Evolutionary conservation across 2,797 vertebrate genomes (phyloP).

Genomic region (Crenichthys baileyi): DNA sequence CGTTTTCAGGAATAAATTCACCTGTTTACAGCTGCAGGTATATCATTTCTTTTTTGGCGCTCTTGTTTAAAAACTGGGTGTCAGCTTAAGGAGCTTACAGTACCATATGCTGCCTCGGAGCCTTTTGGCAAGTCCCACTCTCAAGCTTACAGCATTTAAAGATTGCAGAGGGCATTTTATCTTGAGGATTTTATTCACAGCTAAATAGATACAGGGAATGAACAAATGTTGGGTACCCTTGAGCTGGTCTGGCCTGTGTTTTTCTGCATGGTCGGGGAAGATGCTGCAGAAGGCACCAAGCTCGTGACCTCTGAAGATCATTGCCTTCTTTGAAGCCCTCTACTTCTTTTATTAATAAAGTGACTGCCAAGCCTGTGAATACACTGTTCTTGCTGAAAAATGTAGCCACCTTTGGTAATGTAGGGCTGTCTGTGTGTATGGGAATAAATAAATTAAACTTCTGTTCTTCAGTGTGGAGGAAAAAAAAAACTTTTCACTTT

Average conservation of each 20-base stretch:
- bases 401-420: not conserved
- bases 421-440: not conserved
- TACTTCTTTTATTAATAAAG: constrained; percentile 43
- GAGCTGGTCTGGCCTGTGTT: constrained; percentile 40
- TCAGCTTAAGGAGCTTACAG: constrained; percentile 40
- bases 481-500: constrained; percentile 10
- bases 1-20: constrained; percentile 48
- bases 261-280: constrained; percentile 20
- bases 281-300: constrained; percentile 17
- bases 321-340: constrained; percentile 46
- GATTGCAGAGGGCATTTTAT: constrained; percentile 44
- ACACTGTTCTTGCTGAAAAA: not conserved
- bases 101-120: constrained; percentile 24
- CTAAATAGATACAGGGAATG: constrained; percentile 30
- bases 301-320: constrained; percentile 37
- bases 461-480: constrained; percentile 42
- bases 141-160: constrained; percentile 38
- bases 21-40: constrained; percentile 30
- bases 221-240: constrained; percentile 38
- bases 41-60: constrained; percentile 28
- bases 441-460: constrained; percentile 15
- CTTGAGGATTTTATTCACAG: constrained; percentile 43
- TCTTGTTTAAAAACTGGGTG: constrained; percentile 39
- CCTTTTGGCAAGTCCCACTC: constrained; percentile 39
- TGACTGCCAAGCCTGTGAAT: constrained; percentile 24